Evolutionary conservation across 2,888 invertebrate species (phyloP), one percentile per base, ranked within the genome.

Genomic region (Iphiclides podalirius): DNA sequence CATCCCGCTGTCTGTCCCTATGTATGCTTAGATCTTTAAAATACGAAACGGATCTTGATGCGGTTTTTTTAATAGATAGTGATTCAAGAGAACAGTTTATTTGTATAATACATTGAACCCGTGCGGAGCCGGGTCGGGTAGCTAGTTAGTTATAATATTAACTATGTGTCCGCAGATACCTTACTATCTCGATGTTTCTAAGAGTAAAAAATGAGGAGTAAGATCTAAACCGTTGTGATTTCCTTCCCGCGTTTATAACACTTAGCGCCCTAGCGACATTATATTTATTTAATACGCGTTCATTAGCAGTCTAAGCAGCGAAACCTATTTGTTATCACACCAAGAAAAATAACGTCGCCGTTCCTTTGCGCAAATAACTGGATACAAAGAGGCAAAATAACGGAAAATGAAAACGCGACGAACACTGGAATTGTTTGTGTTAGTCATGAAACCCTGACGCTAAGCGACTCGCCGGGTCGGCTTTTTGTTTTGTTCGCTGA

Each of bases 251-350:
- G 55, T 72, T 79, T 67, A 77, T 74, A 77, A 68, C 59, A 77
- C 77, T 76, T 72, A 72, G 75, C 75, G 72, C 75, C 75, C 76
- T 75, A 75, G 71, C 64, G 68, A 64, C 78, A 76, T 77, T 69
- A 70, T 65, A 75, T 80, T 76, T 70, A 68, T 66, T 64, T 67
- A 66, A 71, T 75, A 70, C 70, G 67, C 68, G n/a, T 58, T 58
- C 58, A 78, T 80, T 81, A 76, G 69, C 66, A 6, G 70, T 70
- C 65, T 77, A 74, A 79, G 72, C 73, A 70, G 68, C 70, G 68
- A 68, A 68, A 67, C 76, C 73, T 75, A 78, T 77, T 75, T 78
- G 74, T 75, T 79, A 75, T 72, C 74, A 70, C 65, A 65, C 60
- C 60, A 62, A 67, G 69, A 68, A 74, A 74, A 63, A 49, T 55